Conservation (phyloP, 2,113 vertebrate genomes). For the Herpetotheres cachinnans region DNA sequence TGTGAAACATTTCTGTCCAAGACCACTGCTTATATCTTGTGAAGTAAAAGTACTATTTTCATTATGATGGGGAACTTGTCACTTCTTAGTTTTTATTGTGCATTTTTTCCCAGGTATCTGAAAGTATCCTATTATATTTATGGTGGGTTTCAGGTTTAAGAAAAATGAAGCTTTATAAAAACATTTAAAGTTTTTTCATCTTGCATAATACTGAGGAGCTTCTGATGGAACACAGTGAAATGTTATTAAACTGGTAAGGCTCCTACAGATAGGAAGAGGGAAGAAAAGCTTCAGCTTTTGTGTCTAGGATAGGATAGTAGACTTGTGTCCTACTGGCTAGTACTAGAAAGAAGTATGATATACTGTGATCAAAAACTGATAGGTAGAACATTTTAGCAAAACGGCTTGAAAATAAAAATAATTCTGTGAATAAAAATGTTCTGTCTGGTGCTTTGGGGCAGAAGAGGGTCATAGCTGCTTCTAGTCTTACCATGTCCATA, state of each 20-base stretch:
- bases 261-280: neutral
- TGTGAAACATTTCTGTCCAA: neutral
- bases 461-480: neutral
- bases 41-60: neutral
- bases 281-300: neutral
- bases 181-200: neutral
- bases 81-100: neutral
- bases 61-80: neutral
- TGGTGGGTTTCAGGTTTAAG: neutral
- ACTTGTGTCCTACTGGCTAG: neutral
- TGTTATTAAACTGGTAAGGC: neutral
- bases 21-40: neutral
- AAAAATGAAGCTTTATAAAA: neutral
- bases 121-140: neutral
- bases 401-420: neutral
- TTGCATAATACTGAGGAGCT: neutral
- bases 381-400: neutral
- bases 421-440: neutral
- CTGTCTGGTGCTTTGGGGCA: neutral
- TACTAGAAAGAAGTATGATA: neutral
- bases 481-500: neutral
- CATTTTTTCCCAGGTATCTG: neutral
- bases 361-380: neutral
- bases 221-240: neutral
- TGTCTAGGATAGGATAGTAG: neutral